phyloP scores from a whole-genome alignment of 2,113 vertebrate species.

The Thalassoma bifasciatum region DNA sequence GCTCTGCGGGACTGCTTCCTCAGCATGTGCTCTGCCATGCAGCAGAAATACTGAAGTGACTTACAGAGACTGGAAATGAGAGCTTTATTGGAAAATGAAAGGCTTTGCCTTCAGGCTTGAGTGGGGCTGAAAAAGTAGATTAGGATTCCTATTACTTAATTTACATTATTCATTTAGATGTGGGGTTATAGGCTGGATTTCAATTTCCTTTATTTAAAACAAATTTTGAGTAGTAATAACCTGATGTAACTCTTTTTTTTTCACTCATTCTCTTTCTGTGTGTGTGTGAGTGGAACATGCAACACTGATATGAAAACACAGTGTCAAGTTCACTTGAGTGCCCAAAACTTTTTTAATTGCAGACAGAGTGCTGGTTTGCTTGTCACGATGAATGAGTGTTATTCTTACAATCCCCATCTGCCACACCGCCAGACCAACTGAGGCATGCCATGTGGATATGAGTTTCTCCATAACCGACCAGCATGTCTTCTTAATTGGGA shows the following conservation, averaged over 20 bases:
- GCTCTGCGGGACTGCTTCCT: constrained; percentile 35
- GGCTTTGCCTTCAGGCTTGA: constrained; percentile 61
- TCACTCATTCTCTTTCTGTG: background rate
- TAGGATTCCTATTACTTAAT: constrained; percentile 65
- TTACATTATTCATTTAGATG: constrained; percentile 57
- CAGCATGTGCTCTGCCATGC: constrained; percentile 37
- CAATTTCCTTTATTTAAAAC: constrained; percentile 45
- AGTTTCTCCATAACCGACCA: constrained; percentile 50
- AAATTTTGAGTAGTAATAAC: constrained; percentile 51
- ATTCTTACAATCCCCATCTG: constrained; percentile 53
- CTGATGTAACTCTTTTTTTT: constrained; percentile 27
- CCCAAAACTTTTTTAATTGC: constrained; percentile 59
- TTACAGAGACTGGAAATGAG: constrained; percentile 33
- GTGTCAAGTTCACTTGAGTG: constrained; percentile 51
- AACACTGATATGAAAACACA: constrained; percentile 41
- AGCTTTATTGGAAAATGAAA: constrained; percentile 40
- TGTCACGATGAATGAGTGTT: constrained; percentile 50
- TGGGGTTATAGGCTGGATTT: constrained; percentile 52
- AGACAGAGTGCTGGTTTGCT: constrained; percentile 40
- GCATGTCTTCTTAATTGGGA: constrained; percentile 53
- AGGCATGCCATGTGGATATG: constrained; percentile 58
- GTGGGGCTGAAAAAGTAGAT: constrained; percentile 59
- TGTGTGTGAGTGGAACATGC: constrained; percentile 21
- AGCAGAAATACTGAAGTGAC: constrained; percentile 47
- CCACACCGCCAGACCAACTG: constrained; percentile 45